These are phyloP conservation scores for Thera britannica DNA, from an alignment of 2,888 invertebrate species.

Conservation along the genomic window DNA sequence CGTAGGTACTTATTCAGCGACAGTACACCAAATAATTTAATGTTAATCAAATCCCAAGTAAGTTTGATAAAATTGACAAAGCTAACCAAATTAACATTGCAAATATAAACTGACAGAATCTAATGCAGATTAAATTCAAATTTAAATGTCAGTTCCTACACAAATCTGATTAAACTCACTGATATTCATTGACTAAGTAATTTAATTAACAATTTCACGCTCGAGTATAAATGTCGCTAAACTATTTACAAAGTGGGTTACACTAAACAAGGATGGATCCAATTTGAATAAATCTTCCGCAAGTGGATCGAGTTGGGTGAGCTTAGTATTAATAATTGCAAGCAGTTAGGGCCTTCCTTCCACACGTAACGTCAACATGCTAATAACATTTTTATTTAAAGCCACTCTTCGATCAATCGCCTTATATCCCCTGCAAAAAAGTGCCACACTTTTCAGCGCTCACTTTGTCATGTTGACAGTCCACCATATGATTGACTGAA, in stretches of 20 bases:
- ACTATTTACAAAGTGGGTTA: conserved; percentile 34
- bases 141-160: neutral
- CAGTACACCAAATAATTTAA: too few species aligned
- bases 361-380: neutral
- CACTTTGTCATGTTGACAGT: too few species aligned
- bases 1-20: too few species aligned
- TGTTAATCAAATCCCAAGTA: neutral
- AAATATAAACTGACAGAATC: neutral
- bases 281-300: conserved; percentile 42
- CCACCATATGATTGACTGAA: too few species aligned
- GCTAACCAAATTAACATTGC: neutral
- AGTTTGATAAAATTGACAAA: neutral
- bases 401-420: too few species aligned
- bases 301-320: conserved; percentile 28
- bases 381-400: neutral
- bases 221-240: conserved; percentile 26
- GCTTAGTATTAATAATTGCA: conserved; percentile 20
- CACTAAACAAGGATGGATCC: conserved; percentile 38
- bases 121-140: neutral
- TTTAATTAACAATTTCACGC: conserved; percentile 26
- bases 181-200: conserved; percentile 8
- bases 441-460: too few species aligned
- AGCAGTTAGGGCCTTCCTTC: conserved; percentile 10
- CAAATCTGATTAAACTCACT: conserved; percentile 3
- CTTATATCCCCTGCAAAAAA: too few species aligned